Base-by-base conservation (phyloP, 2,113 vertebrate genomes). In the Syngnathus scovelli region DNA sequence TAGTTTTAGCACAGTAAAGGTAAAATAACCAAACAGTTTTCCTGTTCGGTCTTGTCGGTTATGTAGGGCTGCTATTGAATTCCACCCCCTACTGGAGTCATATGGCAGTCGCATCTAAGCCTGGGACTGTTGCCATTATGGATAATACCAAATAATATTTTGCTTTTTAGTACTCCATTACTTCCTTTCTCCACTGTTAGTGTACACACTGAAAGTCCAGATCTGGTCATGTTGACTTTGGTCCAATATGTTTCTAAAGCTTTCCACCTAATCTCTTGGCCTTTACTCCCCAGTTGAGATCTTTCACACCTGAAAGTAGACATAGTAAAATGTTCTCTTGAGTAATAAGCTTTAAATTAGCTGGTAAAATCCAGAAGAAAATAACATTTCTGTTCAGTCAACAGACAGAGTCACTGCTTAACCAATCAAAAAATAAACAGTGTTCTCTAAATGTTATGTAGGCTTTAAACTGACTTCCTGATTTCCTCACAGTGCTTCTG, bases 211-310 rank as follows among this genome's bases (percentile, higher is more conserved):
- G 21, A 44, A 33, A 21, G 39, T 44, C 41, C 18, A 21, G n/a
- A 44, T 62, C 41, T 44, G 21, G 21, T 44, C n/a, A 16, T 62
- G 61, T 62, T 62, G 41, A 44, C 39, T 62, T 62, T 16, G 39
- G 41, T 62, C 12, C n/a, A 36, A 41, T 4, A 44, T 62, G 7
- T 62, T 44, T 62, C 41, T 41, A 62, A 44, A n/a, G 33, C 59
- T 61, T 61, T 39, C 59, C 18, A n/a, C 37, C 21, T 62, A 62
- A 27, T 62, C 61, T 62, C 12, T 13, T 62, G 61, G 21, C 39
- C n/a, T 21, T 62, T 6, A 44, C n/a, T 43, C 21, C 44, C 39
- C n/a, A 15, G 39, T 43, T 27, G 21, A 27, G 41, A 27, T 43
- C 12, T 46, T 36, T 13, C 41, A 27, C 37, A 61, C 59, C 37